These are phyloP conservation scores for Trichonephila clavipes DNA, from an alignment of 1,140 invertebrate species.

Conservation along the genomic window DNA sequence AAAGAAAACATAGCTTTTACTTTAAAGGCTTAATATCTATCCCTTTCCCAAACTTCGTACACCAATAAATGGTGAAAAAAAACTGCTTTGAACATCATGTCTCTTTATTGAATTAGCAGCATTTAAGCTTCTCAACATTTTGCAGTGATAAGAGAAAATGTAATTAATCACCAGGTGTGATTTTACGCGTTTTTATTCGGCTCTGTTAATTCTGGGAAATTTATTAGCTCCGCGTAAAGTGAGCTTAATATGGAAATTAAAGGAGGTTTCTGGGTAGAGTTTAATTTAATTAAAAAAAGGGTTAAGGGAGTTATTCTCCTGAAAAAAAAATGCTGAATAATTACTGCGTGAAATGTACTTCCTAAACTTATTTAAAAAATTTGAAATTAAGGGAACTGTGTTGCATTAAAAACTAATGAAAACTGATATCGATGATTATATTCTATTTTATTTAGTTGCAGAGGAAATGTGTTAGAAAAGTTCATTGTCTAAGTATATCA, in stretches of 20 bases:
- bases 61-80: background rate
- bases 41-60: background rate
- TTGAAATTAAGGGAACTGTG: background rate
- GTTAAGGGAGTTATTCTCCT: background rate
- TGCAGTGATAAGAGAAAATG: background rate
- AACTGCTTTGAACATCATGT: background rate
- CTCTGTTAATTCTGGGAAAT: background rate
- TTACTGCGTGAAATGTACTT: background rate
- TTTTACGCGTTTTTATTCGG: background rate
- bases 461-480: no score
- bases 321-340: background rate
- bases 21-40: background rate
- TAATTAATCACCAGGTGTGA: slow-evolving; percentile 13
- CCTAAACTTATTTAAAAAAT: background rate
- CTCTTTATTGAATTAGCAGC: background rate
- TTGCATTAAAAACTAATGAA: background rate
- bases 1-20: background rate
- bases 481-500: no score
- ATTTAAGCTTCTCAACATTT: background rate
- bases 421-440: background rate
- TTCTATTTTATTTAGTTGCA: background rate
- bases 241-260: slow-evolving; percentile 21
- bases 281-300: background rate
- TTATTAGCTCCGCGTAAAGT: background rate
- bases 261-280: background rate